phyloP scores from a whole-genome alignment of 2,888 invertebrate genomes.

The Biston betularia region DNA sequence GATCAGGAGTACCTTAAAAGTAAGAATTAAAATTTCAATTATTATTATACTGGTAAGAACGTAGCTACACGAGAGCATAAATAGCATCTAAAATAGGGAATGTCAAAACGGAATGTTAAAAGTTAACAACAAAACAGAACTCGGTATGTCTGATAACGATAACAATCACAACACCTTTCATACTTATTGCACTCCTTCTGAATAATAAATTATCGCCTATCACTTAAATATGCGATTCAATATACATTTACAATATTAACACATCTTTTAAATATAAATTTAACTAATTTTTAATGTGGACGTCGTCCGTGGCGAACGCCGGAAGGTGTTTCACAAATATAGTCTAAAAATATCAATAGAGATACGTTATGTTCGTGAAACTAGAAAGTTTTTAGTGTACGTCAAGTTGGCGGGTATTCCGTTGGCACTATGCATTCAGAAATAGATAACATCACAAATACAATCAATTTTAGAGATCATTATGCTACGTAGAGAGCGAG shows the following conservation, averaged over 20 bases:
- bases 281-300: constrained; percentile 78
- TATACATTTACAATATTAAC: constrained; percentile 85
- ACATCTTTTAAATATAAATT: constrained; percentile 84
- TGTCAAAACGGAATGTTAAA: constrained; percentile 68
- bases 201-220: constrained; percentile 82
- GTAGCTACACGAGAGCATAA: constrained; percentile 43
- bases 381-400: constrained; percentile 67
- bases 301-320: constrained; percentile 63
- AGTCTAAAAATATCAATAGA: constrained; percentile 57
- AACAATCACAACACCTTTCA: constrained; percentile 84
- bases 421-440: constrained; percentile 21
- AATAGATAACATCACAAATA: constrained; percentile 38
- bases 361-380: constrained; percentile 51
- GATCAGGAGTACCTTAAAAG: constrained; percentile 42
- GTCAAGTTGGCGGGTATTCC: constrained; percentile 47
- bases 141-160: constrained; percentile 70
- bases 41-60: constrained; percentile 47
- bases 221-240: constrained; percentile 75
- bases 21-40: constrained; percentile 35
- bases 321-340: constrained; percentile 60
- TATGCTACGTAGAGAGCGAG: constrained; percentile 42
- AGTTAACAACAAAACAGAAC: constrained; percentile 74
- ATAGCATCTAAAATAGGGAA: constrained; percentile 47
- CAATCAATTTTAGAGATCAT: constrained; percentile 44
- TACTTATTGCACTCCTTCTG: constrained; percentile 85